phyloP scores from a whole-genome alignment of 2,797 vertebrate species.

The Halcyon smyrnensis region DNA sequence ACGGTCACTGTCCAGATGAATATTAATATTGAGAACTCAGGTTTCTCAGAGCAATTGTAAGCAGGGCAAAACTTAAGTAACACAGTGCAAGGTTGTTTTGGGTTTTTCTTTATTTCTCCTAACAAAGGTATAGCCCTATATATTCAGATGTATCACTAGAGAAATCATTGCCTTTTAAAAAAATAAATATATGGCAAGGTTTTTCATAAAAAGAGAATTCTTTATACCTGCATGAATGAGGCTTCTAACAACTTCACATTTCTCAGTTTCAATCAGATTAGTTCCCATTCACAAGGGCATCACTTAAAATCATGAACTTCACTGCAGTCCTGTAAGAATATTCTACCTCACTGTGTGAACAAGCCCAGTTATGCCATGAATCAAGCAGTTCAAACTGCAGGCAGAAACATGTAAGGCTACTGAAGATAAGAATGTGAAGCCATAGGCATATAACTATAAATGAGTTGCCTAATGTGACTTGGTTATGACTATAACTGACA shows the following conservation, averaged over 20 bases:
- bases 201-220: neutral
- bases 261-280: neutral
- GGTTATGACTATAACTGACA: neutral
- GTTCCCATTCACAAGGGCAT: neutral
- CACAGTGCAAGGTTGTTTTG: neutral
- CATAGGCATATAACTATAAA: neutral
- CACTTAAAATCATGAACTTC: neutral
- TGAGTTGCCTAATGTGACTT: neutral
- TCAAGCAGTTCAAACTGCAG: slow-evolving; percentile 7
- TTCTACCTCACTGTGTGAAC: neutral
- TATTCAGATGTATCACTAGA: neutral
- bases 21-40: neutral
- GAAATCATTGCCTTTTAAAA: neutral
- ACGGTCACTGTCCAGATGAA: neutral
- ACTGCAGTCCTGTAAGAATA: neutral
- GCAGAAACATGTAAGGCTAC: neutral
- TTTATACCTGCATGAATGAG: neutral
- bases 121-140: neutral
- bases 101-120: neutral
- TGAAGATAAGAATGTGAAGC: neutral
- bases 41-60: neutral
- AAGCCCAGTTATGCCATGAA: neutral
- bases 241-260: neutral
- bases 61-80: neutral
- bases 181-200: neutral